Percentiles rank a stretch among this genome's conserved stretches.
Evolutionary conservation across 2,888 invertebrate genomes (phyloP).

Genomic region (Drosophila putrida): DNA sequence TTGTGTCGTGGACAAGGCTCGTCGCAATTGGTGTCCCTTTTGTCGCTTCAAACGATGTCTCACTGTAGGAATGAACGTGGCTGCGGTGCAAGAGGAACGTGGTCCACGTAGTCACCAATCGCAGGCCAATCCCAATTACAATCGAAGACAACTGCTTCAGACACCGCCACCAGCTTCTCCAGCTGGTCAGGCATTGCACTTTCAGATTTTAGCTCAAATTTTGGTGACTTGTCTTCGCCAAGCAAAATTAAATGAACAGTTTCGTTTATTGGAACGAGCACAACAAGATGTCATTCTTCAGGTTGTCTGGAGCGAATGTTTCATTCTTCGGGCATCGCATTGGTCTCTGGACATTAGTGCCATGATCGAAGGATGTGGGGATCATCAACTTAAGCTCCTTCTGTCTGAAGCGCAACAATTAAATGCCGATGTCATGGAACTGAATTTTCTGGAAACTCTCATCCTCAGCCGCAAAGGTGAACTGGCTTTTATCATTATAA

Average conservation of each 20-base stretch:
- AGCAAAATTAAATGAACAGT: constrained; percentile 87
- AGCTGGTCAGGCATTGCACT: constrained; percentile 81
- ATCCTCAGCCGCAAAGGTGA: constrained; percentile 86
- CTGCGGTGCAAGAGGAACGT: constrained; percentile 94
- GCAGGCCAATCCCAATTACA: neutral
- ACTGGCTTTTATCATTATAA: too few relatives aligned
- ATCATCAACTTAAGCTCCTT: constrained; percentile 81
- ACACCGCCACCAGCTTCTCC: constrained; percentile 4
- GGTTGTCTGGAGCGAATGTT: constrained; percentile 87
- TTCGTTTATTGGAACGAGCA: constrained; percentile 85
- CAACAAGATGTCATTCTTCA: constrained; percentile 88
- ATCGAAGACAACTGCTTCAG: constrained; percentile 10
- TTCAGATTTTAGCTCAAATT: constrained; percentile 88
- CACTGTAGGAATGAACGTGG: constrained; percentile 91
- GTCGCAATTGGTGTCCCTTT: constrained; percentile 95
- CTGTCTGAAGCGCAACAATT: constrained; percentile 85
- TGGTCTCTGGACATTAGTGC: constrained; percentile 86
- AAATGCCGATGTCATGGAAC: constrained; percentile 86
- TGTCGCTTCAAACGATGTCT: constrained; percentile 93
- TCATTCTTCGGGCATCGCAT: constrained; percentile 87
- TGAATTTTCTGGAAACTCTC: constrained; percentile 86
- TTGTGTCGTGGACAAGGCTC: constrained; percentile 92
- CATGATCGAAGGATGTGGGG: constrained; percentile 83
- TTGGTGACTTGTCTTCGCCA: constrained; percentile 87
- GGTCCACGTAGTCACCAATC: constrained; percentile 88